phyloP scores from a whole-genome alignment of 2,113 vertebrate genomes.

The Chaenogobius annularis region DNA sequence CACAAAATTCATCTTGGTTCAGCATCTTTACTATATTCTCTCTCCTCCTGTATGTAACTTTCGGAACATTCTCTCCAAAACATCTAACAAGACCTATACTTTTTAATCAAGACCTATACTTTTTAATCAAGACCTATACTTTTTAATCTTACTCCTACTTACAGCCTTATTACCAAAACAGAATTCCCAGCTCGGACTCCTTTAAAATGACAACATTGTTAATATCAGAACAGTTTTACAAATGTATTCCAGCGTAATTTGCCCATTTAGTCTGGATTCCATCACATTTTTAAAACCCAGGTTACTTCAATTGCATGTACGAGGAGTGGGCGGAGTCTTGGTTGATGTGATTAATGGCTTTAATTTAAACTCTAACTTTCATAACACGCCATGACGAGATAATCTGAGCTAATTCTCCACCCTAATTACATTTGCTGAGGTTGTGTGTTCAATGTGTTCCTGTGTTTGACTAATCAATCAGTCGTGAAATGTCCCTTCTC shows the following conservation, averaged over 20 bases:
- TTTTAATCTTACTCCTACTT: neutral
- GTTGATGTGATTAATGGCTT: slow-evolving; percentile 32
- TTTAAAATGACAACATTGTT: too few species aligned
- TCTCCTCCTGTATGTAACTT: too few species aligned
- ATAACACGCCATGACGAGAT: slow-evolving; percentile 56
- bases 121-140: too few species aligned
- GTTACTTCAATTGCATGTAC: slow-evolving; percentile 1
- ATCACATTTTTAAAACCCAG: neutral
- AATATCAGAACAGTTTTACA: neutral
- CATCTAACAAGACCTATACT: too few species aligned
- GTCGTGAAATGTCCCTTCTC: slow-evolving; percentile 11
- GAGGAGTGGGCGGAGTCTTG: slow-evolving; percentile 7
- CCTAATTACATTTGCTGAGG: slow-evolving; percentile 53
- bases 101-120: too few species aligned
- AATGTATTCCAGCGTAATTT: neutral
- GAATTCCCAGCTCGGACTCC: neutral
- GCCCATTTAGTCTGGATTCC: neutral
- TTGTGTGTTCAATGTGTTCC: slow-evolving; percentile 50
- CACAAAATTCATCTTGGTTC: neutral
- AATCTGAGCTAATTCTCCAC: slow-evolving; percentile 49
- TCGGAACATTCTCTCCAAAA: neutral
- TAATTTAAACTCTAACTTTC: slow-evolving; percentile 39
- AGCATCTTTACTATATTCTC: too few species aligned
- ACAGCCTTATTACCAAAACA: neutral
- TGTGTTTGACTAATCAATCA: slow-evolving; percentile 48